Evolutionary conservation across 2,888 invertebrate species (phyloP).

Genomic region (Agriopis leucophaearia): DNA sequence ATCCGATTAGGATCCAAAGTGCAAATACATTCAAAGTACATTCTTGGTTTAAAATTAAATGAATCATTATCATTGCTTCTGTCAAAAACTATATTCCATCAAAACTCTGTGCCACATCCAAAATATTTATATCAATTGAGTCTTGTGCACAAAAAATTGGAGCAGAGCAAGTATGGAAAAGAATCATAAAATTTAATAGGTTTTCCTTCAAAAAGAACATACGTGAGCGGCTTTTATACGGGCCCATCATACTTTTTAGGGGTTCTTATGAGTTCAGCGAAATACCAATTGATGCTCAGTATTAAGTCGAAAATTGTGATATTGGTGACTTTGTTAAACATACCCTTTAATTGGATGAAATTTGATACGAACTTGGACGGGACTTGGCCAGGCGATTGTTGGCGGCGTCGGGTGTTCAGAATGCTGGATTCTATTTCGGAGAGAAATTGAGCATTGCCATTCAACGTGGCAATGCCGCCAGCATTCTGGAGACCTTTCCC

Average conservation of each 20-base stretch:
- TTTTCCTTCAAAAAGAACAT: slow-evolving; percentile 81
- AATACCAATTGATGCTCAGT: slow-evolving; percentile 46
- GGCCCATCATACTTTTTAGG: slow-evolving; percentile 66
- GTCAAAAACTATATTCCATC: neutral
- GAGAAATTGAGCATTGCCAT: too few species aligned
- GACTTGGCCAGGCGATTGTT: too few species aligned
- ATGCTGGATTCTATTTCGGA: too few species aligned
- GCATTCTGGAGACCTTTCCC: too few species aligned
- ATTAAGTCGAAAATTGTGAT: slow-evolving; percentile 30
- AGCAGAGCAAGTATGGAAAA: slow-evolving; percentile 83
- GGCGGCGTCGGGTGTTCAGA: too few species aligned
- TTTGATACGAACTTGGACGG: neutral
- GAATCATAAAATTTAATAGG: slow-evolving; percentile 84
- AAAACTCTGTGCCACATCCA: slow-evolving; percentile 56
- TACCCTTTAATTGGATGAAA: slow-evolving; percentile 13
- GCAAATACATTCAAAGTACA: too few species aligned
- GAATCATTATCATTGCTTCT: too few species aligned
- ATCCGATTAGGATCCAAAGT: too few species aligned
- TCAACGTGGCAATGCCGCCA: too few species aligned
- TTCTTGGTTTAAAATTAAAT: too few species aligned
- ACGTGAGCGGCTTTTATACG: slow-evolving; percentile 76
- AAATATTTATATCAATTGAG: slow-evolving; percentile 45
- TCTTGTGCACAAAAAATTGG: slow-evolving; percentile 78
- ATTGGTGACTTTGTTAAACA: slow-evolving; percentile 20
- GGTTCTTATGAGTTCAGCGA: slow-evolving; percentile 44